Evolutionary conservation across 2,113 vertebrate species (phyloP), one percentile per base, ranked within the genome.

Genomic region (Salvator merianae): DNA sequence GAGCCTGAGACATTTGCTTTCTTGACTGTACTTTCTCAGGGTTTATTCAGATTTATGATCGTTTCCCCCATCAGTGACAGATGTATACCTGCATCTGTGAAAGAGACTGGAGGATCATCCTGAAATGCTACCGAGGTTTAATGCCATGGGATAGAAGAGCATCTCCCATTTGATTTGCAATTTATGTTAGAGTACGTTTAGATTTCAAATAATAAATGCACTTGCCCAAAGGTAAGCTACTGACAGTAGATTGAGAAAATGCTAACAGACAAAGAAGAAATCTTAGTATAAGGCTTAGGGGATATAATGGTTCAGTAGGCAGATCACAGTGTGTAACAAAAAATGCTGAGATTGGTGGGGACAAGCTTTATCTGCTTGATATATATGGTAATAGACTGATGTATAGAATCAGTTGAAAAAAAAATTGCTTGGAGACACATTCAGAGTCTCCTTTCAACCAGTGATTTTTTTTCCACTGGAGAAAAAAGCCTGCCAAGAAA

Each of bases 31-130:
- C 30, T 84, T 84, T 89, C 68, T 36, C 65, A 68, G 74, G 53
- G 14, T 84, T 84, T 81, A 77, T 38, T 81, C 81, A 80, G 43
- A 89, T 89, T 86, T 84, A 86, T 84, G 77, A 43, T 26, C 9
- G 66, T 36, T 43, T 24, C 1, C 43, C 36, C 66, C 50, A 26
- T 38, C 8, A 24, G 7, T 82, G 85, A 89, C 47, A 83, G 59
- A 53, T 81, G 38, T 82, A 32, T 30, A 62, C 50, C 30, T 65
- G 65, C 18, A 30, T 38, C 77, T 14, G 3, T 16, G 32, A 81
- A 82, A 84, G 10, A 78, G 5, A 1, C 34, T 55, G 16, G 12
- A 34, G 20, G 47, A 16, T 70, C 5, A 43, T 26, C 38, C 40
- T 4, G 47, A 75, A 82, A 83, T 69, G 26, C 53, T n/a, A 16